Base-by-base conservation (phyloP, 2,888 invertebrate genomes). In the Lumbricus terrestris region DNA sequence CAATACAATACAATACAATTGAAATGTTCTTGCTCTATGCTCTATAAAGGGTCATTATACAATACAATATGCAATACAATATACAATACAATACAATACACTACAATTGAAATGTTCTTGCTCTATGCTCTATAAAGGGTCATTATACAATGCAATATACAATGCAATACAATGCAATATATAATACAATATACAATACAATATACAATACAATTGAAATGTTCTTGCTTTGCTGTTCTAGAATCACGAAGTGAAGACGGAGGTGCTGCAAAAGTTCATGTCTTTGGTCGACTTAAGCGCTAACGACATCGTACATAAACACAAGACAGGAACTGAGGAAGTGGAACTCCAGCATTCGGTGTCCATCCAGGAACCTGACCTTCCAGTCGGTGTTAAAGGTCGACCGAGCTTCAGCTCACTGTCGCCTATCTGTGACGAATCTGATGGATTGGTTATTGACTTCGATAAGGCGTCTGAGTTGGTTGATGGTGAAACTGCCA, bases 241-340 rank as follows among this genome's bases (percentile, higher is more conserved):
- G 85, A 85, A 37, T 37, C 85, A 85, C 85, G 85, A 85, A 85
- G 85, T 85, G 18, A 85, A 85, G 35, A 85, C 85, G 34, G 85
- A 85, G 35, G 85, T 33, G 6, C 18, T 85, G 85, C 85, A 85
- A 13, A 37, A 34, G 34, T 85, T 85, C 18, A 85, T 85, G 85
- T 35, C 85, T 4, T 85, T 85, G 85, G 85, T 85, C 35, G 83
- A 83, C 47, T 11, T 47, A 20, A 47, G 47, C 11, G n/a, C 29
- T 6, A n/a, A 69, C 29, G 69, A 69, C n/a, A n/a, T n/a, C 13
- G 29, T 69, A 69, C 69, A 29, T 11, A 69, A 69, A n/a, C 69
- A 11, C 29, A 69, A 69, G 69, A 69, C 69, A 6, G 8, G 13
- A 69, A n/a, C n/a, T 8, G 69, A 69, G 13, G 6, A 69, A n/a